Evolutionary conservation across 2,113 vertebrate genomes (phyloP).

Genomic region (Oxyruncus cristatus): DNA sequence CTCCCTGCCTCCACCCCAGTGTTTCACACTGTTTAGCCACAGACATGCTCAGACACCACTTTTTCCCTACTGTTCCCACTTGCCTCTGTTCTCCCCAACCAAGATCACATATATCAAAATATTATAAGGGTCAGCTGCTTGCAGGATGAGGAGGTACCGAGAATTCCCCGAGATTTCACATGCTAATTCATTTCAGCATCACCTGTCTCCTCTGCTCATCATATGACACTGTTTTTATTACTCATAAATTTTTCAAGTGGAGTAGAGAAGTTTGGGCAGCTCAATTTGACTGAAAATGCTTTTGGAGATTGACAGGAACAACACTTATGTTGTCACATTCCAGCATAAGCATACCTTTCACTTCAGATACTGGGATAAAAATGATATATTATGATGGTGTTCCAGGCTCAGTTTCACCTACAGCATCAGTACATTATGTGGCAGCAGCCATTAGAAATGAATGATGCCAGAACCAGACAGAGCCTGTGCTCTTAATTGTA

Average conservation of each 20-base stretch:
- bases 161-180: background rate
- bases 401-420: slow-evolving; percentile 14
- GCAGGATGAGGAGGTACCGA: background rate
- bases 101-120: background rate
- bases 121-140: background rate
- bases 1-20: background rate
- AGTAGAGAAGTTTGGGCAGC: background rate
- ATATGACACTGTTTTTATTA: background rate
- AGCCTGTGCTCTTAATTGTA: slow-evolving; percentile 13
- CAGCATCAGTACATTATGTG: background rate
- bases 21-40: background rate
- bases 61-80: background rate
- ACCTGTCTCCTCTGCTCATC: background rate
- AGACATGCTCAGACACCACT: background rate
- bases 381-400: background rate
- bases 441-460: slow-evolving; percentile 6
- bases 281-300: background rate
- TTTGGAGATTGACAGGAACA: slow-evolving; percentile 36
- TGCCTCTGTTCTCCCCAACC: background rate
- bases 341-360: background rate
- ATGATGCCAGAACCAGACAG: slow-evolving; percentile 34
- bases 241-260: background rate
- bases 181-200: background rate
- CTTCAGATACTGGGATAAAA: background rate
- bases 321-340: slow-evolving; percentile 15